Base-by-base conservation (phyloP, 2,888 invertebrate species). In the Melieria omissa region DNA sequence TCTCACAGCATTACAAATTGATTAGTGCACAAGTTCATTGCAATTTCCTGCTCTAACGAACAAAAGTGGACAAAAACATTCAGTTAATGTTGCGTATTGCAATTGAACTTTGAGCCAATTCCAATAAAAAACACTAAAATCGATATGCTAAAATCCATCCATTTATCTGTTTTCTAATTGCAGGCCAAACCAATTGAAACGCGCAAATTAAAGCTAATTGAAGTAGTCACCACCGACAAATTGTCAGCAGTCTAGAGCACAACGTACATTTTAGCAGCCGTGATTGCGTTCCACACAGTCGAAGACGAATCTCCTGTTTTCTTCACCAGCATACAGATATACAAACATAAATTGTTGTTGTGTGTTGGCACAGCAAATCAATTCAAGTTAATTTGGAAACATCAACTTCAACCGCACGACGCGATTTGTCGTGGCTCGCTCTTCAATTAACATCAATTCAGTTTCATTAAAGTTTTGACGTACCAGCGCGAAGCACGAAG, bases 111-210 rank as follows among this genome's bases (percentile, higher is more conserved):
- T 29, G 29, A 29, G 29, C 29, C 29, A 29, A 29, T 29, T 29
- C 29, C 29, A 29, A 29, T 29, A 29, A 29, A 29, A 29, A 29
- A 29, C 29, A 29, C 3, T 29, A 29, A 29, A 29, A 29, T 29
- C 29, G 29, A 29, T 29, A 29, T 29, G 29, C 29, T 29, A 29
- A 29, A 29, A 29, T 29, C 29, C 29, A 29, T 29, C 29, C 29
- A 29, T 29, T 29, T 29, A 29, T 66, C 62, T 55, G 44, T 71
- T 64, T 42, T 73, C 45, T 68, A 45, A 73, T 74, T 77, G 66
- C 77, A 77, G 77, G 66, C 71, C 73, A 77, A 73, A 73, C 73
- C 62, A 73, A 71, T 73, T 68, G 55, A 76, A 65, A 46, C 66
- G 62, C 60, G 58, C 44, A 61, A 71, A 54, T 46, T 52, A 16